Conservation (phyloP, 2,888 invertebrate genomes). For the Axea sp. region DNA sequence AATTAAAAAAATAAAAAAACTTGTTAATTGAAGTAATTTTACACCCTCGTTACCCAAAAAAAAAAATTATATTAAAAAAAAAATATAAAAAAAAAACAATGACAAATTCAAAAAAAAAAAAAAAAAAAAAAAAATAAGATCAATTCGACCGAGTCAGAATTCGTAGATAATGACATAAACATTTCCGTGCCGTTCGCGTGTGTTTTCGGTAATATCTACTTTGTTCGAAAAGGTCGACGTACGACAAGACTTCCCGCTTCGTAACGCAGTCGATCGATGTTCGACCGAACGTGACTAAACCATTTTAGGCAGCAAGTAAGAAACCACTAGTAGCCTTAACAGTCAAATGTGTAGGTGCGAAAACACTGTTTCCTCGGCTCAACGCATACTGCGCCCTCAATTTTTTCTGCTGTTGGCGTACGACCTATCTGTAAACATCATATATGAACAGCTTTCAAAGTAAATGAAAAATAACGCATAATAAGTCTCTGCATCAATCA, state of each 20-base stretch:
- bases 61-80: too few species aligned
- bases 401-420: constrained; percentile 67
- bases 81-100: too few species aligned
- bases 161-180: constrained; percentile 17
- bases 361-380: constrained; percentile 74
- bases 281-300: constrained; percentile 74
- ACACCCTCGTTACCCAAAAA: too few species aligned
- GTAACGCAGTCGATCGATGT: constrained; percentile 71
- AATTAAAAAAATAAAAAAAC: too few species aligned
- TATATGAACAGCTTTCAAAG: constrained; percentile 63
- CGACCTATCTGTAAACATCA: constrained; percentile 53
- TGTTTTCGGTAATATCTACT: constrained; percentile 49
- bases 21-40: too few species aligned
- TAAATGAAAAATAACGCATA: constrained; percentile 50
- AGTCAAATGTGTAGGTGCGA: constrained; percentile 70
- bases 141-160: too few species aligned
- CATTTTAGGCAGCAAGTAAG: constrained; percentile 67
- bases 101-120: too few species aligned
- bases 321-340: constrained; percentile 65
- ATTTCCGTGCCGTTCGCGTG: constrained; percentile 35
- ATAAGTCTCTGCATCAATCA: constrained; percentile 6
- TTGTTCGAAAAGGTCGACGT: constrained; percentile 42
- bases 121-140: too few species aligned
- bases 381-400: constrained; percentile 65
- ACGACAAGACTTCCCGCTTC: constrained; percentile 62